Evolutionary conservation across 1,140 invertebrate species (phyloP).

Genomic region (Drosophila watanabei): DNA sequence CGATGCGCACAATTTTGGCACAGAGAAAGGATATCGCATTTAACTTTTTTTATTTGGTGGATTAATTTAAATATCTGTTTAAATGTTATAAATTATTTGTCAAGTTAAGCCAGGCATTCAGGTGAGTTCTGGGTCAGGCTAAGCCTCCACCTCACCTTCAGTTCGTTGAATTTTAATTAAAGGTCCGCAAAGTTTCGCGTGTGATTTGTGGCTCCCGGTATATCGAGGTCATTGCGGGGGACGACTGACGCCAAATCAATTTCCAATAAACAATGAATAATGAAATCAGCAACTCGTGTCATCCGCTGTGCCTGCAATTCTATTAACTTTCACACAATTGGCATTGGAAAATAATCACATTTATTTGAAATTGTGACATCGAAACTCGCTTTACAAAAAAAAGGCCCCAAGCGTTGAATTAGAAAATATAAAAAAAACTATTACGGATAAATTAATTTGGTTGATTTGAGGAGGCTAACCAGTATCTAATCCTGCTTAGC

Average conservation of each 20-base stretch:
- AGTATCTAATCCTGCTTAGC: not conserved
- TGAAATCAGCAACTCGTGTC: not conserved
- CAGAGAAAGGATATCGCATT: not conserved
- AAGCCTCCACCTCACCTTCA: not conserved
- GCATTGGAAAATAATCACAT: not conserved
- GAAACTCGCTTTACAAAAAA: not conserved
- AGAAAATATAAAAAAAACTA: not conserved
- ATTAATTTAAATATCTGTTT: not conserved
- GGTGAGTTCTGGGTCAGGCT: not conserved
- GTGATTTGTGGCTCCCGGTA: not conserved
- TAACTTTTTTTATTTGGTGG: too few species aligned
- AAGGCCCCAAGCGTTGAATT: not conserved
- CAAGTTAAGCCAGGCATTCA: not conserved
- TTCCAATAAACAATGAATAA: conserved; percentile 3
- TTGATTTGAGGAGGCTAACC: not conserved
- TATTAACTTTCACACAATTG: conserved; percentile 1
- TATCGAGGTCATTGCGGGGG: not conserved
- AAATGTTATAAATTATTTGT: not conserved
- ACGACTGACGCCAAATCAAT: not conserved
- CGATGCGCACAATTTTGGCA: conserved; percentile 27
- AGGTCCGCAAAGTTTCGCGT: not conserved
- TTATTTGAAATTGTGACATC: not conserved
- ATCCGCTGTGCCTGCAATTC: not conserved
- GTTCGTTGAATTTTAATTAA: not conserved
- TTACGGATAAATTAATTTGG: not conserved